Percentiles rank a stretch among this genome's conserved stretches.
phyloP scores from a whole-genome alignment of 2,888 invertebrate species.

The Agonopterix subpropinquella region DNA sequence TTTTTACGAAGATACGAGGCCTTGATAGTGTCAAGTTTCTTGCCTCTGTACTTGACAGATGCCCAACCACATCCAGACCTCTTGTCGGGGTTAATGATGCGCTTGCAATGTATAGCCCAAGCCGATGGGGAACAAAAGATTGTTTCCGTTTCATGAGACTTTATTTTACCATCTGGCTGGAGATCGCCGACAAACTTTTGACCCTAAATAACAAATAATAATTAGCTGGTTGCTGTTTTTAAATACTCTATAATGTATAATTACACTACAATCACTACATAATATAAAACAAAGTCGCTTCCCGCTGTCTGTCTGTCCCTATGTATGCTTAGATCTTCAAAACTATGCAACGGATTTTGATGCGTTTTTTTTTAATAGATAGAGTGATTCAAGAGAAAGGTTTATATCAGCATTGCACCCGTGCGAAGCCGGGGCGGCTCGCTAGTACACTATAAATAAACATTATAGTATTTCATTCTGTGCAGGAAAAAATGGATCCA shows the following conservation, averaged over 20 bases:
- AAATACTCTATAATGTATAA: background rate
- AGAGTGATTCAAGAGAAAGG: too few relatives aligned
- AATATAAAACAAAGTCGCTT: too few relatives aligned
- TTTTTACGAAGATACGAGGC: constrained; percentile 87
- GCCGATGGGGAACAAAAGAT: constrained; percentile 93
- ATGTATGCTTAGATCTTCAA: too few relatives aligned
- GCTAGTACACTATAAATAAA: too few relatives aligned
- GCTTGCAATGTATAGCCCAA: constrained; percentile 95
- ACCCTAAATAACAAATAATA: constrained; percentile 71
- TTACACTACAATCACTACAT: too few relatives aligned
- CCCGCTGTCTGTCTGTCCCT: too few relatives aligned
- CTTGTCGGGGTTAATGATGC: constrained; percentile 93
- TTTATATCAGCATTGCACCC: too few relatives aligned
- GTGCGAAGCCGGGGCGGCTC: too few relatives aligned
- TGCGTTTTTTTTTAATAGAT: too few relatives aligned
- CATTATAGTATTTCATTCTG: too few relatives aligned
- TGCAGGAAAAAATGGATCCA: too few relatives aligned
- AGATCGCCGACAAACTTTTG: constrained; percentile 93
- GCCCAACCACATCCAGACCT: constrained; percentile 97
- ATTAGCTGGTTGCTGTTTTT: background rate
- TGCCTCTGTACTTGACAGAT: constrained; percentile 90
- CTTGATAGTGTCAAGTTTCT: constrained; percentile 92
- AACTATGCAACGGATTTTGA: too few relatives aligned
- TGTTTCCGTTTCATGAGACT: constrained; percentile 90
- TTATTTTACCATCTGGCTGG: constrained; percentile 89